Evolutionary conservation across 2,797 vertebrate genomes (phyloP).

Genomic region (Catamblyrhynchus diadema): DNA sequence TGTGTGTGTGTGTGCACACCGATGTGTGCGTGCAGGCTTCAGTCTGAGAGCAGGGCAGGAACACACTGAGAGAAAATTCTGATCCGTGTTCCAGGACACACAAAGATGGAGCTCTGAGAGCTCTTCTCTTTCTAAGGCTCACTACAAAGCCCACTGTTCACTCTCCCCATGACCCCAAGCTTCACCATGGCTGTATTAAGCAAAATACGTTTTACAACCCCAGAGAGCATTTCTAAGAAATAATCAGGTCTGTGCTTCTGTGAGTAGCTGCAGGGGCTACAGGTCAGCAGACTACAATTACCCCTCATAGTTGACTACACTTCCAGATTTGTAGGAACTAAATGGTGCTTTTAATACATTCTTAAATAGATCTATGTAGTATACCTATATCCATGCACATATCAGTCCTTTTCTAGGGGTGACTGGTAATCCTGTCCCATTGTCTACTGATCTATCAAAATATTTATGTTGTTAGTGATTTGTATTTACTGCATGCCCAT

Average conservation of each 20-base stretch:
- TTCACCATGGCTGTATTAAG: not conserved
- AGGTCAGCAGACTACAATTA: conserved; percentile 17
- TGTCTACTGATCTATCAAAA: not conserved
- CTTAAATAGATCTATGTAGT: not conserved
- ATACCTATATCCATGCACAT: not conserved
- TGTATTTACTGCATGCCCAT: not conserved
- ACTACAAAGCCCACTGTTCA: conserved; percentile 5
- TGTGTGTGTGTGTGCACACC: not conserved
- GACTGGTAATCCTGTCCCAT: not conserved
- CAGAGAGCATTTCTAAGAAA: conserved; percentile 16
- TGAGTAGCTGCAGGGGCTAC: not conserved
- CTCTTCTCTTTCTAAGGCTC: not conserved
- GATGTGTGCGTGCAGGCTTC: fast-evolving
- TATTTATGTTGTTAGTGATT: not conserved
- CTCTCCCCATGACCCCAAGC: not conserved
- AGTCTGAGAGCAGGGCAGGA: not conserved
- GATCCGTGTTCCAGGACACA: not conserved
- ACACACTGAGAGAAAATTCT: not conserved
- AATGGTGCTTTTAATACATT: not conserved
- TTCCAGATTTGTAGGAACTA: not conserved
- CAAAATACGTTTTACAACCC: conserved; percentile 7
- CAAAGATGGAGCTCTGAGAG: not conserved
- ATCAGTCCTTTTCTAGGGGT: not conserved
- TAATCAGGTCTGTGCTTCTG: conserved; percentile 18
- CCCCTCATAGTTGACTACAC: not conserved